Percentiles rank a stretch among this genome's conserved stretches.
Conservation (phyloP, 2,888 invertebrate species). For the Gonocerus acuteangulatus region DNA sequence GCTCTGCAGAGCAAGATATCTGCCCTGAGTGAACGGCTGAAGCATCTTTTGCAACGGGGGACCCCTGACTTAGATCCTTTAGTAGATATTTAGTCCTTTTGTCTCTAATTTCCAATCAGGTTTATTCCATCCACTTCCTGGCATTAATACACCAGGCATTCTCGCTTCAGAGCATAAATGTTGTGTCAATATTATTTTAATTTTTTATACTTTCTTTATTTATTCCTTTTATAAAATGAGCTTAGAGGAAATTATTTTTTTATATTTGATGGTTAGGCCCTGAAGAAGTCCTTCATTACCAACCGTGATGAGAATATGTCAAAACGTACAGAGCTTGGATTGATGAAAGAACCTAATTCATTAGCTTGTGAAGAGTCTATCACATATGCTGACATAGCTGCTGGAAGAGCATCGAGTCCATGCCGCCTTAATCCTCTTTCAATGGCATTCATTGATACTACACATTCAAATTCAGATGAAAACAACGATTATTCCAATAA, state of each 20-base stretch:
- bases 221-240: slow-evolving; percentile 19
- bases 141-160: slow-evolving; percentile 23
- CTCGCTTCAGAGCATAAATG: slow-evolving; percentile 25
- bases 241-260: slow-evolving; percentile 19
- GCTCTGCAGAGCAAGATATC: slow-evolving; percentile 80
- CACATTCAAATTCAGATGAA: not conserved
- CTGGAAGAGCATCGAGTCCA: slow-evolving; percentile 50
- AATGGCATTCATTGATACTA: not conserved
- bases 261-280: slow-evolving; percentile 27
- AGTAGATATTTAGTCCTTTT: slow-evolving; percentile 26
- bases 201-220: slow-evolving; percentile 15
- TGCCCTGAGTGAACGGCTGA: slow-evolving; percentile 80
- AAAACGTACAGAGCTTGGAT: slow-evolving; percentile 7
- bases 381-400: slow-evolving; percentile 63
- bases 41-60: slow-evolving; percentile 78
- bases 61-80: slow-evolving; percentile 69
- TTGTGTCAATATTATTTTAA: slow-evolving; percentile 20
- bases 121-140: slow-evolving; percentile 19
- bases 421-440: slow-evolving; percentile 36
- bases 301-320: slow-evolving; percentile 21
- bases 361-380: slow-evolving; percentile 28
- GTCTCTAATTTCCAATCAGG: slow-evolving; percentile 6
- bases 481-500: too few relatives aligned
- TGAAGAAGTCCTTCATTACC: slow-evolving; percentile 12
- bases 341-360: not conserved